These are phyloP conservation scores for Diachrysia chrysitis DNA, from an alignment of 2,888 invertebrate genomes.

Conservation along the genomic window DNA sequence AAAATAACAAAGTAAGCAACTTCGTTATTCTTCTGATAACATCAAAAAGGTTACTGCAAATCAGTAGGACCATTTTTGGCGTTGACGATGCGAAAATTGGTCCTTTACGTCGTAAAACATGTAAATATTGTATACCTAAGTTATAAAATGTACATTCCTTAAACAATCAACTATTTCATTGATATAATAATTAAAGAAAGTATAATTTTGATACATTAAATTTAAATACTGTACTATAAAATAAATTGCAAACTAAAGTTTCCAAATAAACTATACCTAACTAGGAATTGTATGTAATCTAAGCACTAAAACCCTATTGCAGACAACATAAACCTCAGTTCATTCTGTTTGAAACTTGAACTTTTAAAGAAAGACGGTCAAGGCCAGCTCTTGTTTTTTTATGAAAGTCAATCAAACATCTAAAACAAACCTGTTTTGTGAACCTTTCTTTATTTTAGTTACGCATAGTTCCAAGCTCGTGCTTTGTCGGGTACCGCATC, in stretches of 20 bases:
- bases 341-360: not conserved
- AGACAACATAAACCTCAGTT: not conserved
- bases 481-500: slow-evolving; percentile 34
- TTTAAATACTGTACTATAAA: too few relatives aligned
- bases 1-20: slow-evolving; percentile 49
- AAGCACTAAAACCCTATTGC: not conserved
- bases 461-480: not conserved
- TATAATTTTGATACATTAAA: too few relatives aligned
- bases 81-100: not conserved
- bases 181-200: too few relatives aligned
- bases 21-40: slow-evolving; percentile 35
- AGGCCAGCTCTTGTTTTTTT: not conserved
- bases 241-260: too few relatives aligned
- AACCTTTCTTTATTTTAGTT: slow-evolving; percentile 1
- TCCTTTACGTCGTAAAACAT: not conserved
- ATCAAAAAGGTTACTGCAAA: slow-evolving; percentile 19
- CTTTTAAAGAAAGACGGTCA: slow-evolving; percentile 1
- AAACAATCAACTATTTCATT: too few relatives aligned
- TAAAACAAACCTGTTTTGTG: slow-evolving; percentile 9
- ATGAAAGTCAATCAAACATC: not conserved
- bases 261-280: too few relatives aligned
- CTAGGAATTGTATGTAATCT: not conserved
- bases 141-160: not conserved
- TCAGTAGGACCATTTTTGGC: slow-evolving; percentile 17
- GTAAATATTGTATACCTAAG: not conserved